phyloP scores from a whole-genome alignment of 2,888 invertebrate genomes.

The Luperina testacea region DNA sequence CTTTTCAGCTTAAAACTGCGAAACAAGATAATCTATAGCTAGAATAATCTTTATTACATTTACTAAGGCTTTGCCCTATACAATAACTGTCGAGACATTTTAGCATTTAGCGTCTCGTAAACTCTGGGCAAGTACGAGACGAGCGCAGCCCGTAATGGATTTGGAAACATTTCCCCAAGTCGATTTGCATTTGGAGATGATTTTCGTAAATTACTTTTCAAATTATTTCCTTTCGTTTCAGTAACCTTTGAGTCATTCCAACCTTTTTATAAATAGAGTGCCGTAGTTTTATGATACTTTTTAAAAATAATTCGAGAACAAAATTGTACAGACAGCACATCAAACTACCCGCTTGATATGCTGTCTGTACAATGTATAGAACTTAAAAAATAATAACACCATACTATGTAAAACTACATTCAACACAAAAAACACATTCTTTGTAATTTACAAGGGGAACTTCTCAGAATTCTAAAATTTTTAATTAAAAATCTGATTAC shows the following conservation, averaged over 20 bases:
- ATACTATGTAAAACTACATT: no score
- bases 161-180: slow-evolving; percentile 47
- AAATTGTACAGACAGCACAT: no score
- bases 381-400: no score
- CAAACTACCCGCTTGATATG: no score
- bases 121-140: slow-evolving; percentile 41
- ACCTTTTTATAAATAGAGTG: slow-evolving; percentile 16
- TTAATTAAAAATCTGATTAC: slow-evolving; percentile 47
- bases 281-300: slow-evolving; percentile 10
- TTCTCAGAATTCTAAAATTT: slow-evolving; percentile 4
- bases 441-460: slow-evolving; percentile 8
- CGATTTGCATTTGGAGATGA: slow-evolving; percentile 55
- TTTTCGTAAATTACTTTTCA: slow-evolving; percentile 55
- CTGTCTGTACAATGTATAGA: no score
- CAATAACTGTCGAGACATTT: slow-evolving; percentile 55
- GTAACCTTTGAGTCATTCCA: slow-evolving; percentile 35
- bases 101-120: slow-evolving; percentile 53
- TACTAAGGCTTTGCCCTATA: slow-evolving; percentile 30
- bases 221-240: slow-evolving; percentile 51
- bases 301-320: not conserved
- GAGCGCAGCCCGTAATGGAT: slow-evolving; percentile 55
- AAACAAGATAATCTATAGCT: slow-evolving; percentile 11
- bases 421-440: not conserved
- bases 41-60: slow-evolving; percentile 52
- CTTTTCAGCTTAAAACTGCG: slow-evolving; percentile 19